Evolutionary conservation across 2,888 invertebrate species (phyloP), one percentile per base, ranked within the genome.

Genomic region (Cantharis flavilabris): DNA sequence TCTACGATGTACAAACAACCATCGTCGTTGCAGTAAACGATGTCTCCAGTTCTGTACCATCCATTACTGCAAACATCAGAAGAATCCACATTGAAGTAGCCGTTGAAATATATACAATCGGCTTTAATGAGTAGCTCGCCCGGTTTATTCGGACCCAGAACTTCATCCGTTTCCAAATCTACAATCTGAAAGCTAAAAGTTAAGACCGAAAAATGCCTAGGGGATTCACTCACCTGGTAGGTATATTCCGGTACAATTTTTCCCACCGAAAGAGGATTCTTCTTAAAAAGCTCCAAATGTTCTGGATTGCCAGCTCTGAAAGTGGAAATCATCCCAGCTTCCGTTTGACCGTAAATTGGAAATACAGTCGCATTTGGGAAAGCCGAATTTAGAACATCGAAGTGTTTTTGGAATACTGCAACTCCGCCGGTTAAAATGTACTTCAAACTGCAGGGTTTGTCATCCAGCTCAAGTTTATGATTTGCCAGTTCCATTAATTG

Each of bases 71-170:
- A 88, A 0, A 87, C 83, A 20, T 88, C 88, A 10, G 85, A 86
- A 0, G 90, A 90, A 7, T 88, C 89, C 73, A 85, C 80, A 67
- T 89, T 89, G 82, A 89, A 89, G 82, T 91, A 91, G 5, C 88
- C 90, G 87, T 89, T 84, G 79, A 87, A 84, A 20, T 82, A 67
- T 0, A n/a, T 49, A 62, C 75, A 76, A n/a, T 81, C 78, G 3
- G 86, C 89, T 84, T 89, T 90, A 1, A 91, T 28, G 88, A 90
- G 89, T 10, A 91, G 83, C 81, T 91, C 91, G n/a, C 91, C 91
- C 3, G 85, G 84, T 20, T 87, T 82, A 77, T 91, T 89, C 1
- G 90, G 88, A 67, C 90, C 89, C 7, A 86, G 79, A 16, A 89
- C 87, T 82, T 88, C 83, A 75, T 86, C 85, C 0, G 89, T 90